Evolutionary conservation across 2,888 invertebrate genomes (phyloP), one percentile per base, ranked within the genome.

Genomic region (Drosophila lacicola): DNA sequence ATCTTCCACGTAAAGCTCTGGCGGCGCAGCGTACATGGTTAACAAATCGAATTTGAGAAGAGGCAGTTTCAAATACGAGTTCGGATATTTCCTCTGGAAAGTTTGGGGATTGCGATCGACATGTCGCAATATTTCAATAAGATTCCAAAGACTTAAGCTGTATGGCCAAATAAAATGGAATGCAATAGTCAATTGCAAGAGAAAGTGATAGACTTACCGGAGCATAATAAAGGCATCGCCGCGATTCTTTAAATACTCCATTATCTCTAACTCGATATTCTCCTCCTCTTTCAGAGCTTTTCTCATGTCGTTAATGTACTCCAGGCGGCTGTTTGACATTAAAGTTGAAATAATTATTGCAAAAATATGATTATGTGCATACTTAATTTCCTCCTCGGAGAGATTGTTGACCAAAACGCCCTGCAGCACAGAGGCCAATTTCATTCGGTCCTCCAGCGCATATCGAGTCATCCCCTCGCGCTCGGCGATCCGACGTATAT

Each of bases 41-140:
- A 88, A 67, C 80, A 89, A 84, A 41, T 91, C 90, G 45, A 92
- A 92, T 57, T 90, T 91, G 2, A 92, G 70, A 3, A 92, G 64
- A 3, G 92, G 92, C 41, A 92, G 67, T 60, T 87, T 87, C 13
- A 92, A 70, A 64, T 91, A 90, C 0, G 84, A 75, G 36, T 78
- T 90, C 0, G 90, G 90, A 86, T 92, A 92, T 3, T 50, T 34
- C 0, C 77, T 6, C 5, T 67, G 80, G 6, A 80, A 42, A 0
- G 71, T 29, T 47, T 70, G 84, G 0, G 76, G 58, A 3, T 74
- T 63, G 1, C 80, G 82, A 46, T 88, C 88, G 0, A 92, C 86
- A 63, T 91, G 70, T 0, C 89, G 74, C 11, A 92, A 54, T 13
- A 91, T 88, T 36, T 91, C 91, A 21, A 80, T 57, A 2, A 91